A percentile compares a stretch with the other conserved stretches of the same genome.
These are phyloP conservation scores for Chrysodeixis includens DNA, from an alignment of 2,888 invertebrate genomes.

Conservation along the genomic window DNA sequence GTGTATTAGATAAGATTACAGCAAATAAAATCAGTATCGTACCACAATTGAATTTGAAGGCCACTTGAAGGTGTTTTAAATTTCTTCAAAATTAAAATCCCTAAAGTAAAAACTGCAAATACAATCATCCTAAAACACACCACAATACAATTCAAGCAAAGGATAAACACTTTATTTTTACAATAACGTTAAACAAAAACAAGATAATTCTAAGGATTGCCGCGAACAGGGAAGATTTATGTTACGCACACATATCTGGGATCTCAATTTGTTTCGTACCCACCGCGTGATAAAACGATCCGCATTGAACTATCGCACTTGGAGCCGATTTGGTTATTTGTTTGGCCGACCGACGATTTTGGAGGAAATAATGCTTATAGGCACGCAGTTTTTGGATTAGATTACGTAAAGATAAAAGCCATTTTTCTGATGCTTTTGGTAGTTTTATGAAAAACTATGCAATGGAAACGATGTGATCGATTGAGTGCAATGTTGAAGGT, in stretches of 20 bases:
- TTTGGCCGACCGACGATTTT: conserved; percentile 44
- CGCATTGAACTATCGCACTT: conserved; percentile 58
- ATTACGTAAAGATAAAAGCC: neutral
- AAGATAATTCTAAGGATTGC: conserved; percentile 62
- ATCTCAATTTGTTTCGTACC: conserved; percentile 64
- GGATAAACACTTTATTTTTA: conserved; percentile 39
- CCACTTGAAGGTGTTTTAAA: too few relatives aligned
- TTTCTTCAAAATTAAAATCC: too few relatives aligned
- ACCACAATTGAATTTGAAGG: too few relatives aligned
- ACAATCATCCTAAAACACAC: neutral
- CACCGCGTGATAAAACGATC: conserved; percentile 56
- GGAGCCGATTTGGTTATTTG: conserved; percentile 59
- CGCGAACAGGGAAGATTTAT: conserved; percentile 66
- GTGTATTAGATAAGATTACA: too few relatives aligned
- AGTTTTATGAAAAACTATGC: neutral
- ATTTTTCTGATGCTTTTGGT: neutral
- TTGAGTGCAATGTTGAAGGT: too few relatives aligned
- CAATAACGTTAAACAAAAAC: conserved; percentile 58
- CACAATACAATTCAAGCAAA: conserved; percentile 15
- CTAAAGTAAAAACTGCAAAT: neutral
- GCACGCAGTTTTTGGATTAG: conserved; percentile 8
- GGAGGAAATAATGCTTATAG: conserved; percentile 38
- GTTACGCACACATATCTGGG: conserved; percentile 67
- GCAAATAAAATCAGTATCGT: too few relatives aligned
- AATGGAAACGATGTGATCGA: neutral